Conservation (phyloP, 1,140 invertebrate species). For the Oppia nitens region DNA sequence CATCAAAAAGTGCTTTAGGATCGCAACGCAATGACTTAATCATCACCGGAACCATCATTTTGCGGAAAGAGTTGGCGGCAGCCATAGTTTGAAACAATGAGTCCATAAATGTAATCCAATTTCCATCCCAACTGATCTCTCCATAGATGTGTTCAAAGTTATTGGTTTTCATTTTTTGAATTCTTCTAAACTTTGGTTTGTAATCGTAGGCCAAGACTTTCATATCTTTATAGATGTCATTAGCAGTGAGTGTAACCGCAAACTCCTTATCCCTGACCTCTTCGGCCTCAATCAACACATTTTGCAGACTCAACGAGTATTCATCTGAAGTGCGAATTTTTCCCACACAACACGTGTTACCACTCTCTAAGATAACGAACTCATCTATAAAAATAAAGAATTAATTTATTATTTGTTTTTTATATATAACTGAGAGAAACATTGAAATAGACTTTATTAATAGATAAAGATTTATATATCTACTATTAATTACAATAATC, state of each 20-base stretch:
- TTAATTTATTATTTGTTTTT: no score
- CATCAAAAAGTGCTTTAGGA: conserved; percentile 21
- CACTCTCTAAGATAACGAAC: conserved; percentile 79
- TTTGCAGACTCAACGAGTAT: neutral
- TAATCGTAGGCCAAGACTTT: conserved; percentile 87
- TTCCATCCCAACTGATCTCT: conserved; percentile 29
- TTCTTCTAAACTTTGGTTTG: conserved; percentile 51
- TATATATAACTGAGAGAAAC: no score
- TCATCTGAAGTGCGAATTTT: conserved; percentile 31
- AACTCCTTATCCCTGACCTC: conserved; percentile 25
- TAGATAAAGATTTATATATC: no score
- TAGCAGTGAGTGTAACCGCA: no score
- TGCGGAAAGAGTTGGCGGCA: conserved; percentile 34
- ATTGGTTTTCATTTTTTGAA: neutral
- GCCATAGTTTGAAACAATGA: conserved; percentile 36
- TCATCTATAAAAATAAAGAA: no score
- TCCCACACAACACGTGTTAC: conserved; percentile 56
- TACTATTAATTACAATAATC: no score
- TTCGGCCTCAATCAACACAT: neutral
- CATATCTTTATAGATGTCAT: conserved; percentile 89
- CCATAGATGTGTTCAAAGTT: neutral
- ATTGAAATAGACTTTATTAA: no score
- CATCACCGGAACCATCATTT: conserved; percentile 67
- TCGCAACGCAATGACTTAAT: conserved; percentile 46
- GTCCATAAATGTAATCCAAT: conserved; percentile 38